Evolutionary conservation across 1,140 invertebrate species (phyloP).

Genomic region (Musca vetustissima): DNA sequence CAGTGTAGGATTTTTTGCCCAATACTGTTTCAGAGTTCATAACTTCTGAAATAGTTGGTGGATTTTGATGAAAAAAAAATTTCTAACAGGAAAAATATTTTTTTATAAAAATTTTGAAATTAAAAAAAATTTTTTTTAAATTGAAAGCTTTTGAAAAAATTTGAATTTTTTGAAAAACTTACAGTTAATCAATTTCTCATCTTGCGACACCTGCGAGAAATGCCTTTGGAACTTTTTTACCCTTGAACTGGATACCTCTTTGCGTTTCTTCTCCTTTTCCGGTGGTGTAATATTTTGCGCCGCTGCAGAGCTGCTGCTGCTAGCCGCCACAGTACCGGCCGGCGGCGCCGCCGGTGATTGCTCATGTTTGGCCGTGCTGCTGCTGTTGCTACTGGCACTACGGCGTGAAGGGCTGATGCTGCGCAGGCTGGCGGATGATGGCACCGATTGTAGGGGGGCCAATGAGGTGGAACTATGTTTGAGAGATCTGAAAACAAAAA

Average conservation of each 20-base stretch:
- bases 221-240: constrained; percentile 76
- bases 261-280: constrained; percentile 58
- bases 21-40: too few relatives aligned
- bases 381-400: constrained; percentile 15
- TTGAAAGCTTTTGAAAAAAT: too few relatives aligned
- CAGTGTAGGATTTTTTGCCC: too few relatives aligned
- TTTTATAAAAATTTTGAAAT: too few relatives aligned
- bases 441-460: constrained; percentile 2
- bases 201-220: constrained; percentile 71
- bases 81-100: too few relatives aligned
- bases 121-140: constrained; percentile 20
- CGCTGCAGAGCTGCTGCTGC: not conserved
- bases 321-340: constrained; percentile 21
- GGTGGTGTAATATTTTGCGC: constrained; percentile 8
- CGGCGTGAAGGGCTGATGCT: constrained; percentile 28
- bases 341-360: constrained; percentile 27
- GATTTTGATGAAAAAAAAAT: too few relatives aligned
- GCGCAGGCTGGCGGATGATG: constrained; percentile 22
- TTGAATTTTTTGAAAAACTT: constrained; percentile 46
- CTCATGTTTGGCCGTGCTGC: constrained; percentile 31
- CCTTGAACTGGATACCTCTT: constrained; percentile 65
- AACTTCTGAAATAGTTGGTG: too few relatives aligned
- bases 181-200: constrained; percentile 80
- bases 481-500: constrained; percentile 4
- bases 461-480: constrained; percentile 24